Evolutionary conservation across 2,797 vertebrate genomes (phyloP).

Genomic region (Tinamus major): DNA sequence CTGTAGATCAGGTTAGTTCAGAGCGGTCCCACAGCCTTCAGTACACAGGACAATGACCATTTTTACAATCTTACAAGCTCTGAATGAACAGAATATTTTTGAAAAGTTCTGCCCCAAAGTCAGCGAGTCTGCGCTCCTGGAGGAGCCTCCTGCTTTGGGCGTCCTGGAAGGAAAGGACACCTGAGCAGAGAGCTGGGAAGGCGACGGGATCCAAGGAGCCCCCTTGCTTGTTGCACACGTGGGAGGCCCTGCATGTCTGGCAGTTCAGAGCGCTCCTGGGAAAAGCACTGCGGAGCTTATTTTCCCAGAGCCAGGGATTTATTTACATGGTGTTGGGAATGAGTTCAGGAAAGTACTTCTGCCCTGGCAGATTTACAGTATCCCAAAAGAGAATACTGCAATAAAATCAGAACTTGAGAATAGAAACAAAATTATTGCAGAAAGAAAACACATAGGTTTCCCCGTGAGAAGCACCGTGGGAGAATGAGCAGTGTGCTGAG

Average conservation of each 20-base stretch:
- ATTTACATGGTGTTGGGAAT: background rate
- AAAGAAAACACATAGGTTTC: background rate
- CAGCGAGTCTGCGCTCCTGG: background rate
- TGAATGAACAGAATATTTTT: background rate
- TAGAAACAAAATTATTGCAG: background rate
- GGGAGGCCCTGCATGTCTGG: background rate
- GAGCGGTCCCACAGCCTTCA: background rate
- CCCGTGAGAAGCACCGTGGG: conserved; percentile 45
- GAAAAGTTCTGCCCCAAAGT: background rate
- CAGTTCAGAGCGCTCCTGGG: background rate
- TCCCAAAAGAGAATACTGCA: background rate
- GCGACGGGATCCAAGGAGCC: background rate
- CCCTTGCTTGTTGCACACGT: background rate
- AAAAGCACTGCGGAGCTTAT: background rate
- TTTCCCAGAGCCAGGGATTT: conserved; percentile 2
- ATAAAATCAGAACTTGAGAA: background rate
- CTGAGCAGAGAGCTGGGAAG: background rate
- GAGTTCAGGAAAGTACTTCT: background rate
- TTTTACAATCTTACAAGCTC: background rate
- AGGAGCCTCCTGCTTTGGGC: background rate
- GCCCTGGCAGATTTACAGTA: background rate
- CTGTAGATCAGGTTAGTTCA: background rate
- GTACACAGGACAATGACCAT: fast-evolving
- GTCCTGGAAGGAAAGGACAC: background rate
- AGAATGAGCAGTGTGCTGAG: background rate